Conservation (phyloP, 1,140 invertebrate species). For the Pollicipes pollicipes region DNA sequence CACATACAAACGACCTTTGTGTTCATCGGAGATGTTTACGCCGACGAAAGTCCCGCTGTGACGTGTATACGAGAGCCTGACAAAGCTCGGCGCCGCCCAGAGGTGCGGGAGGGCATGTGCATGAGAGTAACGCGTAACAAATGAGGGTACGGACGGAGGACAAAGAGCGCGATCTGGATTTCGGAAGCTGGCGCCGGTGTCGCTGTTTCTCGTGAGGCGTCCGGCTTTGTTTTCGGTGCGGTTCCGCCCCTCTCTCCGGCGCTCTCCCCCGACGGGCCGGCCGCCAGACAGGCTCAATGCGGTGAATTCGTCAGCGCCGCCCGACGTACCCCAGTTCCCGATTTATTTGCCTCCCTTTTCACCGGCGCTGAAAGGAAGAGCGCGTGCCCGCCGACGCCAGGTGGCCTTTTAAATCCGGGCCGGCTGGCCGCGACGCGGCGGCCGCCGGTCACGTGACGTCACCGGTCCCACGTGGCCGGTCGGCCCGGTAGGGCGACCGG, state of each 20-base stretch:
- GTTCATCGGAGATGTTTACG: too few relatives aligned
- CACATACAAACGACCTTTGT: too few relatives aligned
- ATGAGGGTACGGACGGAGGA: background rate
- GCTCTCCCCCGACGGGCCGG: too few relatives aligned
- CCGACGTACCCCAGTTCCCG: background rate
- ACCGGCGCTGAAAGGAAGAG: background rate
- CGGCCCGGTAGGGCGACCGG: too few relatives aligned
- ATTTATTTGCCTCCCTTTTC: background rate
- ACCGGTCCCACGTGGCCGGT: background rate
- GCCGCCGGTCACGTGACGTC: conserved; percentile 1
- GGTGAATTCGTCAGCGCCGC: background rate
- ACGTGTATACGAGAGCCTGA: too few relatives aligned
- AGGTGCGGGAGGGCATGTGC: too few relatives aligned
- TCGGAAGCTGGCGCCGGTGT: background rate
- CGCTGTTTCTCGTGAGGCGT: background rate
- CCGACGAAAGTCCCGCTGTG: too few relatives aligned
- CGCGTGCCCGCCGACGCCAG: background rate
- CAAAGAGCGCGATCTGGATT: background rate
- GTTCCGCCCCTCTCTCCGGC: too few relatives aligned
- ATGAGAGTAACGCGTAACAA: background rate
- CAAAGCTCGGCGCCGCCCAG: too few relatives aligned
- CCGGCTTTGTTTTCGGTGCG: background rate
- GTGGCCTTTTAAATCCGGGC: background rate
- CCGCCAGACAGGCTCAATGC: background rate
- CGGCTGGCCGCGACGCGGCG: background rate